Evolutionary conservation across 2,888 invertebrate genomes (phyloP), one percentile per base, ranked within the genome.

Genomic region (Epinotia bilunana): DNA sequence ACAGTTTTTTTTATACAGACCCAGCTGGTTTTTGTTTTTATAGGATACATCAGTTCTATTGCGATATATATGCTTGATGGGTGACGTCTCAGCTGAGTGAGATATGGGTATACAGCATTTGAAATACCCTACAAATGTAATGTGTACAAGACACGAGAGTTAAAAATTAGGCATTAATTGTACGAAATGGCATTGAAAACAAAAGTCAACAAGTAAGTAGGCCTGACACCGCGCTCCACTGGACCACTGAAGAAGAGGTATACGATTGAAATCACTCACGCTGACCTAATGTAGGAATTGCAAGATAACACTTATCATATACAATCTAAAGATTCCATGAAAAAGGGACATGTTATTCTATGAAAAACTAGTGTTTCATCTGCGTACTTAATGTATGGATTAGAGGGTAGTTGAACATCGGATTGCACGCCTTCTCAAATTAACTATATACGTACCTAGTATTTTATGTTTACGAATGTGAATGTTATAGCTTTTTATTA

Each of bases 211-310:
- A 83, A 85, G 79, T 91, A 91, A 91, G 91, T 91, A 91, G 91
- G 91, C 91, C 92, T 91, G 90, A 87, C 84, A 88, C 86, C 83
- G 83, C 85, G 79, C 79, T 84, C 83, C 80, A 88, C 87, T 93
- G 93, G 93, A 93, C 93, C 93, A 91, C 91, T 90, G 89, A 87
- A 90, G 88, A 88, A 91, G 93, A 93, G 93, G 93, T 93, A 93
- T 90, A 91, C 83, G 86, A 87, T 88, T 91, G 79, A 88, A 86
- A 87, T 90, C 87, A 90, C 86, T 84, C 85, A 80, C 83, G 53
- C 23, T 70, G 46, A 33, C 64, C 39, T 28, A 46, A 46, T 60
- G 58, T 18, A 84, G 83, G 74, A 82, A 84, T 83, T 86, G 81
- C 81, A 83, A 72, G 79, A 82, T 83, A 79, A 79, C 79, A 80